phyloP scores from a whole-genome alignment of 2,797 vertebrate species.

The Mallotus villosus region DNA sequence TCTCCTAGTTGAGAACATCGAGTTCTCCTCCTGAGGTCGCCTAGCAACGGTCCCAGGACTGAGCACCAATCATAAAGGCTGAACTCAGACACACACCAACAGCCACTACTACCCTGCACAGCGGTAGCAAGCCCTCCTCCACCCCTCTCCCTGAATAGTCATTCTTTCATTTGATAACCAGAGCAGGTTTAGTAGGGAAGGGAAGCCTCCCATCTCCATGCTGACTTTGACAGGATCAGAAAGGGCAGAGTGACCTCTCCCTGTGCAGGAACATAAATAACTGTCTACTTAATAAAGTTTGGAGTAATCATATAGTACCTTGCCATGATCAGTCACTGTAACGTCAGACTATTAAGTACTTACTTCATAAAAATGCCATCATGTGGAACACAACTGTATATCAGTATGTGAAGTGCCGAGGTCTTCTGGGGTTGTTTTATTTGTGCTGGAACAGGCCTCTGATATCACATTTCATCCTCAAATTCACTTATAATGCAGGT shows the following conservation, averaged over 20 bases:
- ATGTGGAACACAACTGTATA: constrained; percentile 13
- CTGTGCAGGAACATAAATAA: neutral
- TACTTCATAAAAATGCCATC: constrained; percentile 33
- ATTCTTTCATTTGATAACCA: constrained; percentile 2
- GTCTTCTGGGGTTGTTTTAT: constrained; percentile 15
- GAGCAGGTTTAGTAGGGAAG: constrained; percentile 3
- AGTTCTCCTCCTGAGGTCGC: constrained; percentile 40
- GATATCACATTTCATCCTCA: constrained; percentile 13
- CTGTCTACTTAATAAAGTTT: constrained; percentile 23
- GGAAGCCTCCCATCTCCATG: constrained; percentile 1
- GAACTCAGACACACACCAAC: neutral
- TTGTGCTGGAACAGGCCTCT: constrained; percentile 11
- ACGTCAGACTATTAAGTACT: constrained; percentile 13
- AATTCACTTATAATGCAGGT: constrained; percentile 19
- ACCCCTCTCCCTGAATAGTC: neutral
- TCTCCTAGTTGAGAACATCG: constrained; percentile 51
- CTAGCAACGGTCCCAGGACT: constrained; percentile 14
- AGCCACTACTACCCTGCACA: neutral
- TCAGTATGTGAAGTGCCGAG: neutral
- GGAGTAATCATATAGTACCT: constrained; percentile 17
- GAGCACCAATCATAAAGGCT: neutral
- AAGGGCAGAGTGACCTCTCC: constrained; percentile 22
- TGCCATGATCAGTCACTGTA: constrained; percentile 8
- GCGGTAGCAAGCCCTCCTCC: neutral
- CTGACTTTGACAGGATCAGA: constrained; percentile 3